Conservation (phyloP, 2,888 invertebrate species). For the Oxytorus armatus region DNA sequence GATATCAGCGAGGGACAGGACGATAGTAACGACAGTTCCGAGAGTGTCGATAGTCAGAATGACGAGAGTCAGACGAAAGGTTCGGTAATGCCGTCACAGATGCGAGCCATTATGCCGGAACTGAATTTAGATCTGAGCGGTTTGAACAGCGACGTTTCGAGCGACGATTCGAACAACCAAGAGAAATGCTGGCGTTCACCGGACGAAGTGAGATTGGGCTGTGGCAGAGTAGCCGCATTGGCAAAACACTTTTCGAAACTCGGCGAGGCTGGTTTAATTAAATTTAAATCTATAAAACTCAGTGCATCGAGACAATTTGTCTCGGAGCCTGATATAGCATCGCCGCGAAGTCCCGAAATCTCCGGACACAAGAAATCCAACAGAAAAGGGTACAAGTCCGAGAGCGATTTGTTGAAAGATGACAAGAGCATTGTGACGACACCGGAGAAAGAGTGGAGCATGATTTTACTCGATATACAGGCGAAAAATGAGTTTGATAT, state of each 20-base stretch:
- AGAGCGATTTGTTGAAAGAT: conserved; percentile 75
- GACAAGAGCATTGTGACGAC: conserved; percentile 74
- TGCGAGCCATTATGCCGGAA: conserved; percentile 77
- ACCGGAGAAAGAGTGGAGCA: conserved; percentile 77
- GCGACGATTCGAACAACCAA: conserved; percentile 73
- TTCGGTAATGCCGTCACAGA: conserved; percentile 64
- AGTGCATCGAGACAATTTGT: conserved; percentile 76
- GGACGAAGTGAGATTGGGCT: conserved; percentile 88
- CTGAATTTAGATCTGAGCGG: conserved; percentile 83
- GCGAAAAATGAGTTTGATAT: conserved; percentile 70
- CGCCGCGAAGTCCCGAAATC: conserved; percentile 71
- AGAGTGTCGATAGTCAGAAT: conserved; percentile 58
- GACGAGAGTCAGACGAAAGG: conserved; percentile 35
- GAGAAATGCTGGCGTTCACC: conserved; percentile 89
- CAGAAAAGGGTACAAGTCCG: conserved; percentile 78
- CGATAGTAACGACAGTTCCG: conserved; percentile 53
- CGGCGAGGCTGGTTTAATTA: conserved; percentile 82
- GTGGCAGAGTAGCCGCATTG: conserved; percentile 89
- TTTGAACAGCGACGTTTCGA: conserved; percentile 77
- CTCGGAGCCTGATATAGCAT: conserved; percentile 83
- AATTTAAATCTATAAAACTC: conserved; percentile 77
- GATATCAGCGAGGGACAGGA: conserved; percentile 34
- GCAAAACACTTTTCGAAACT: conserved; percentile 88
- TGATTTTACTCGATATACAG: conserved; percentile 79
- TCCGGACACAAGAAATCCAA: conserved; percentile 32